phyloP scores from a whole-genome alignment of 2,888 invertebrate genomes.

The Cybosia mesomella region DNA sequence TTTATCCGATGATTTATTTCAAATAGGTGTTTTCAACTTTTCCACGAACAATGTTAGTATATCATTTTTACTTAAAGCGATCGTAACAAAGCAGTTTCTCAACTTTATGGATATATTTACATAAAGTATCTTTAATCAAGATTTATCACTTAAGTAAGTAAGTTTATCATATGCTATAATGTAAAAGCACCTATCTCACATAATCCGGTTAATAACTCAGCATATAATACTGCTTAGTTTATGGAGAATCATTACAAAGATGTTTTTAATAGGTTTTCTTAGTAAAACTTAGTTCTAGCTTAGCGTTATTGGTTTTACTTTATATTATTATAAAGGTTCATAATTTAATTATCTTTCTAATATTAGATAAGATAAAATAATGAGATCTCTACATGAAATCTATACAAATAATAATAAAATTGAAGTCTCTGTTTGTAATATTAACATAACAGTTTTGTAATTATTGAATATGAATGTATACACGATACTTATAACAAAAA shows the following conservation, averaged over 20 bases:
- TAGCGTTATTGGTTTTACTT: neutral
- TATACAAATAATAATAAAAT: too few relatives aligned
- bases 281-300: neutral
- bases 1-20: neutral
- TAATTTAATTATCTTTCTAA: too few relatives aligned
- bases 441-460: too few relatives aligned
- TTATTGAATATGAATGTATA: too few relatives aligned
- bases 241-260: conserved; percentile 20
- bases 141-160: conserved; percentile 14
- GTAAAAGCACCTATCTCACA: conserved; percentile 19
- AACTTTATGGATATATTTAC: conserved; percentile 5
- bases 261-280: neutral
- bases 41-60: neutral
- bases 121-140: conserved; percentile 8
- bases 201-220: conserved; percentile 16
- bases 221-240: conserved; percentile 18
- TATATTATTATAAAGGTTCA: too few relatives aligned
- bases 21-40: conserved; percentile 1
- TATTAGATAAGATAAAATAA: too few relatives aligned
- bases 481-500: too few relatives aligned
- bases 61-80: conserved; percentile 1
- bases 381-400: too few relatives aligned
- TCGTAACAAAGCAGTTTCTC: conserved; percentile 5
- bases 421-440: too few relatives aligned
- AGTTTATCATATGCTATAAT: conserved; percentile 21